Evolutionary conservation across 1,140 invertebrate species (phyloP).

Genomic region (Tribolium castaneum): DNA sequence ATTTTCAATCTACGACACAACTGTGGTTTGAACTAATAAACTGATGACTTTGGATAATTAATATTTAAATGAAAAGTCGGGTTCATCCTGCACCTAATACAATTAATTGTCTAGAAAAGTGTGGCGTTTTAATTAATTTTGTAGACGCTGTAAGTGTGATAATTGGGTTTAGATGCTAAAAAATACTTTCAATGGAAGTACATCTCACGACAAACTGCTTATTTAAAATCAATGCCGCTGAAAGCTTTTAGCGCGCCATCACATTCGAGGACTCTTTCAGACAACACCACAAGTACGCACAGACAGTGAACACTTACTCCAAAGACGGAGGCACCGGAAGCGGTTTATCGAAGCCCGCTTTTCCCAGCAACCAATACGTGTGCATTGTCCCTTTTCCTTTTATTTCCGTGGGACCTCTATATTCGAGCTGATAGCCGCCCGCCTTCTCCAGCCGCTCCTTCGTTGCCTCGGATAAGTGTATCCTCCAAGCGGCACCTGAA

Average conservation of each 20-base stretch:
- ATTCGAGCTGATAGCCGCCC: conserved; percentile 84
- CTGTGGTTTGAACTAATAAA: neutral
- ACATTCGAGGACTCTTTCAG: neutral
- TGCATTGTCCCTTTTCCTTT: conserved; percentile 92
- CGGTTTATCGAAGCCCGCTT: conserved; percentile 83
- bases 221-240: neutral
- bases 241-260: conserved; percentile 13
- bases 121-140: no score
- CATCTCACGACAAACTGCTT: neutral
- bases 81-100: no score
- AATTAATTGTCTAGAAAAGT: no score
- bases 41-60: no score
- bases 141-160: no score
- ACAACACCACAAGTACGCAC: neutral
- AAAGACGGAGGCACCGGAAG: conserved; percentile 83
- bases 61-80: neutral
- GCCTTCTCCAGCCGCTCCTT: conserved; percentile 78
- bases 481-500: conserved; percentile 81
- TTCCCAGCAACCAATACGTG: conserved; percentile 90
- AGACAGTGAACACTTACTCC: conserved; percentile 70
- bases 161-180: no score
- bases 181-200: no score
- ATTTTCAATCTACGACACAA: neutral
- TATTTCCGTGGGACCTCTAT: conserved; percentile 83
- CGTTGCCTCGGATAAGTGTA: conserved; percentile 84